Base-by-base conservation (phyloP, 2,113 vertebrate species). In the Crotalus horridus region DNA sequence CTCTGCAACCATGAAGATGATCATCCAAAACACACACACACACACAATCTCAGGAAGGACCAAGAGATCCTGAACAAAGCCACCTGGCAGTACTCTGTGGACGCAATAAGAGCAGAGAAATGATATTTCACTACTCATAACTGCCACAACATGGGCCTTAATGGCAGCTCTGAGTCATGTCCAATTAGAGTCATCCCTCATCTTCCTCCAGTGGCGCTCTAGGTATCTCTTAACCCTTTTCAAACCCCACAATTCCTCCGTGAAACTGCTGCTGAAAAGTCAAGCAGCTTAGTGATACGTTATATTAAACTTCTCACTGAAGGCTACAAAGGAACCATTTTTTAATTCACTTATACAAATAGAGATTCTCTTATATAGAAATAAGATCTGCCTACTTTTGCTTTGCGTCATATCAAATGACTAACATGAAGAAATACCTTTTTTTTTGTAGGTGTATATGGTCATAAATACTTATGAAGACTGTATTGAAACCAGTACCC, bases 271-370 rank as follows among this genome's bases (percentile, higher is more conserved):
- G 13, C 17, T 89, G 0, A 3, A 26, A 64, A 58, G n/a, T 90
- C 29, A 74, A 74, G 39, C 23, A 69, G 87, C 11, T 58, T 93
- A 17, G 59, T 89, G 43, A 90, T 53, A 1, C 3, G 4, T 91
- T 81, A 74, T 93, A 3, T 94, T 91, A 8, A 21, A 87, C 3
- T 61, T 10, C 87, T 29, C 23, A 33, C 93, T 95, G 89, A 55
- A 64, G 12, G 2, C 39, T 87, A 48, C 10, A 89, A 61, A 91
- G n/a, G 29, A 48, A n/a, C 26, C 87, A 91, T 29, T 93, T 93
- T 61, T 89, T 91, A 89, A 88, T 51, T 93, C 85, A 91, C 58
- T 26, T 61, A 59, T 61, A 23, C 90, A 93, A 93, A 54, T 53
- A 93, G 7, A n/a, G 21, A 0, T 20, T 87, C 20, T 23, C 92